Evolutionary conservation across 2,797 vertebrate species (phyloP).

Genomic region (Chrosomus eos): DNA sequence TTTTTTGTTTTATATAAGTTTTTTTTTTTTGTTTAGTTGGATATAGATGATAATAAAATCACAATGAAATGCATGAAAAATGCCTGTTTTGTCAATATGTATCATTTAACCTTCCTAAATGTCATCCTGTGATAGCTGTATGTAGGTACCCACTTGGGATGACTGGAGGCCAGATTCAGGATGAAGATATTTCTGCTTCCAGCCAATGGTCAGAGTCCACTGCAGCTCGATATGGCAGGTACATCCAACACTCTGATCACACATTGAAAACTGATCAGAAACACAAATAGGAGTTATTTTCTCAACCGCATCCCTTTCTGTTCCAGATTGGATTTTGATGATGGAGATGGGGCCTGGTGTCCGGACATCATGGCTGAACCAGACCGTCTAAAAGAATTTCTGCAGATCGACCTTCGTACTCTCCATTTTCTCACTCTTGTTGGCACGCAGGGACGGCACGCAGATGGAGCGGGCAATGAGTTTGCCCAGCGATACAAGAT

Average conservation of each 20-base stretch:
- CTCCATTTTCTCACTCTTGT: constrained; percentile 95
- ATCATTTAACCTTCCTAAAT: constrained; percentile 32
- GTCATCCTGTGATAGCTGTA: constrained; percentile 77
- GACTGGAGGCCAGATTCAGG: constrained; percentile 92
- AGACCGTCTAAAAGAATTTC: constrained; percentile 87
- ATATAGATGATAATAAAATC: neutral
- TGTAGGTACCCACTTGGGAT: constrained; percentile 97
- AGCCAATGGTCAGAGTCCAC: constrained; percentile 98
- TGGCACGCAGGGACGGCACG: constrained; percentile 95
- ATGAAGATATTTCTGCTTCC: constrained; percentile 97
- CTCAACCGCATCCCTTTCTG: neutral
- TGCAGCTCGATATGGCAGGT: constrained; percentile 95
- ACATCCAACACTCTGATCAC: constrained; percentile 52
- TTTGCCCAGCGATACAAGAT: constrained; percentile 94
- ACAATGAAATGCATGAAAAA: neutral
- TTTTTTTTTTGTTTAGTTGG: too few species aligned
- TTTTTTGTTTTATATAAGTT: too few species aligned
- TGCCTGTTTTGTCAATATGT: constrained; percentile 69
- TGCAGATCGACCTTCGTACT: constrained; percentile 90
- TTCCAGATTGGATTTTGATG: constrained; percentile 91
- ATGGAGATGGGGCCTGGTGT: constrained; percentile 95
- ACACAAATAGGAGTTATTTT: neutral
- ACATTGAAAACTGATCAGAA: neutral
- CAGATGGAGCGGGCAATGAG: constrained; percentile 93
- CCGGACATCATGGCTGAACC: constrained; percentile 86